A percentile compares a stretch with the other conserved stretches of the same genome.
Conservation (phyloP, 2,888 invertebrate species). For the Oxystoma pomonae region DNA sequence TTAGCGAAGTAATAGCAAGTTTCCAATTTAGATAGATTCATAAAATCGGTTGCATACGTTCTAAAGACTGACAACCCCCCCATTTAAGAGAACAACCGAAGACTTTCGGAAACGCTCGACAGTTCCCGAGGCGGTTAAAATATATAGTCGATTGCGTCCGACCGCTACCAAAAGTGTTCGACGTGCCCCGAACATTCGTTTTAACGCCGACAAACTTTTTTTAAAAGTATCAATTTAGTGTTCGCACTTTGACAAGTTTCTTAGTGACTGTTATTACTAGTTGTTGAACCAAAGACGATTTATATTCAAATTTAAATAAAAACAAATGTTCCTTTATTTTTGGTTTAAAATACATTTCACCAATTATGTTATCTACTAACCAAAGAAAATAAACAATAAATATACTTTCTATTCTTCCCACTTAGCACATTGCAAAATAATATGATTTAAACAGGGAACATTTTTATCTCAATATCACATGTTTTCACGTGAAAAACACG, state of each 20-base stretch:
- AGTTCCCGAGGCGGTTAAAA: background rate
- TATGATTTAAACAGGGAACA: too few relatives aligned
- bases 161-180: background rate
- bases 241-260: conserved; percentile 40
- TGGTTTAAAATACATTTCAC: background rate
- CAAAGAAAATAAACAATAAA: too few relatives aligned
- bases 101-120: background rate
- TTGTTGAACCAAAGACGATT: conserved; percentile 39
- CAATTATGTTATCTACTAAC: too few relatives aligned
- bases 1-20: background rate
- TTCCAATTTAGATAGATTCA: background rate
- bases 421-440: too few relatives aligned
- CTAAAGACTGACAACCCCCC: background rate
- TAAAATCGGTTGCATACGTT: background rate
- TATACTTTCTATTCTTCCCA: too few relatives aligned
- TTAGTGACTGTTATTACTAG: conserved; percentile 41
- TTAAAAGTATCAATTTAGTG: conserved; percentile 13
- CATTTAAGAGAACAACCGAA: background rate
- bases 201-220: background rate
- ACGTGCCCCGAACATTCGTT: background rate
- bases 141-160: background rate
- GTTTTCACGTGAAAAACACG: too few relatives aligned
- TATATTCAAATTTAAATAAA: conserved; percentile 11
- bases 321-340: background rate
- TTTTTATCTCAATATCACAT: too few relatives aligned